Conservation (phyloP, 2,113 vertebrate genomes). For the Cephalopholis sonnerati region DNA sequence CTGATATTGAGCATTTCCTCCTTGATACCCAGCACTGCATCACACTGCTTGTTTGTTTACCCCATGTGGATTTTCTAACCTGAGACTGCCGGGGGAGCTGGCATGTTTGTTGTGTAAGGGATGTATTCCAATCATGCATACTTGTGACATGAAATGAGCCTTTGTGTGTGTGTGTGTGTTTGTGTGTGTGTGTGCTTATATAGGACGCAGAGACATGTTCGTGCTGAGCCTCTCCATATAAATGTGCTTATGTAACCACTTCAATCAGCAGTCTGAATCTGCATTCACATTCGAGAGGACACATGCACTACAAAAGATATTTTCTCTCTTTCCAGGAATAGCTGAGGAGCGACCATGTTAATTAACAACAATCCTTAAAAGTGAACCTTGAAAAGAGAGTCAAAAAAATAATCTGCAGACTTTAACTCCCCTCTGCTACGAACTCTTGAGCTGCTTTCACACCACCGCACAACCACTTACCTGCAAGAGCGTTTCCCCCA, state of each 20-base stretch:
- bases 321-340: background rate
- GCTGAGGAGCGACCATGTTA: background rate
- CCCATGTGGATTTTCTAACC: background rate
- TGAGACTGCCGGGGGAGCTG: background rate
- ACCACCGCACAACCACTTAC: no score
- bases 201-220: background rate
- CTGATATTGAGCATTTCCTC: background rate
- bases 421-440: background rate
- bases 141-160: background rate
- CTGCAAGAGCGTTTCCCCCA: no score
- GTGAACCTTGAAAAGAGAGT: background rate
- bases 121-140: background rate
- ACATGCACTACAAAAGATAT: background rate
- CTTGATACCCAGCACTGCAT: background rate
- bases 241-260: conserved; percentile 15
- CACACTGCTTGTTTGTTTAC: background rate
- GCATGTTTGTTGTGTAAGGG: background rate
- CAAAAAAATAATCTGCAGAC: background rate
- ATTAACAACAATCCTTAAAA: no score
- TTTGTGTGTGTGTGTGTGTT: no score
- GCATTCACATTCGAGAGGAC: background rate
- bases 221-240: background rate
- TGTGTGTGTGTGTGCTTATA: background rate
- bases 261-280: conserved; percentile 22
- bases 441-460: no score